A percentile compares a stretch with the other conserved stretches of the same genome.
These are phyloP conservation scores for Anguilla marmorata DNA, from an alignment of 2,797 vertebrate species.

Conservation along the genomic window DNA sequence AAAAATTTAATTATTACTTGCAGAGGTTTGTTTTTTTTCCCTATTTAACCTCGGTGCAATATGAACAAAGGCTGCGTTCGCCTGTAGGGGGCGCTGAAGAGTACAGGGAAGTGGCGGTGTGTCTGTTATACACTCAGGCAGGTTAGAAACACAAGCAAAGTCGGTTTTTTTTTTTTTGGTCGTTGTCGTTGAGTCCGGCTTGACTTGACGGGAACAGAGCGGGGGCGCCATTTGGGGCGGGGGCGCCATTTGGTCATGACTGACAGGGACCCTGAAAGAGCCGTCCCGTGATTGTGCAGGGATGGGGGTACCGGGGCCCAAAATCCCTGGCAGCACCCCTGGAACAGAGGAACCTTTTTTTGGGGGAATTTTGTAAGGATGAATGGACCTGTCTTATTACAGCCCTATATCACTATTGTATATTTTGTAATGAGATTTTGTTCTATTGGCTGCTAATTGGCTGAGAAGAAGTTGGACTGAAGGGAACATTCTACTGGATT, in stretches of 20 bases:
- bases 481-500: slow-evolving; percentile 37
- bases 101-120: slow-evolving; percentile 29
- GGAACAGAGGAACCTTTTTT: slow-evolving; percentile 43
- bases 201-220: slow-evolving; percentile 57
- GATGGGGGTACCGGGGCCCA: too few relatives aligned
- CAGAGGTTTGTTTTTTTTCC: slow-evolving; percentile 14
- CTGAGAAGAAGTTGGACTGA: slow-evolving; percentile 65
- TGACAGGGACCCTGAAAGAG: too few relatives aligned
- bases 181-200: slow-evolving; percentile 46
- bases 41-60: slow-evolving; percentile 62
- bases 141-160: slow-evolving; percentile 34
- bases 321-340: too few relatives aligned
- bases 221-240: too few relatives aligned
- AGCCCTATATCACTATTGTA: slow-evolving; percentile 24
- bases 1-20: slow-evolving; percentile 41
- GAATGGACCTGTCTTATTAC: slow-evolving; percentile 63
- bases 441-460: slow-evolving; percentile 78
- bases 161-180: background rate
- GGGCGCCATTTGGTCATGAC: too few relatives aligned
- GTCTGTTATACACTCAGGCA: slow-evolving; percentile 19
- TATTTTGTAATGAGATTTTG: slow-evolving; percentile 61
- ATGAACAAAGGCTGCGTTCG: slow-evolving; percentile 6
- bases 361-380: slow-evolving; percentile 51
- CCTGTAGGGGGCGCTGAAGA: background rate
- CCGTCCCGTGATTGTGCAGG: too few relatives aligned